Evolutionary conservation across 1,140 invertebrate genomes (phyloP).

Genomic region (Drosophila simulans): DNA sequence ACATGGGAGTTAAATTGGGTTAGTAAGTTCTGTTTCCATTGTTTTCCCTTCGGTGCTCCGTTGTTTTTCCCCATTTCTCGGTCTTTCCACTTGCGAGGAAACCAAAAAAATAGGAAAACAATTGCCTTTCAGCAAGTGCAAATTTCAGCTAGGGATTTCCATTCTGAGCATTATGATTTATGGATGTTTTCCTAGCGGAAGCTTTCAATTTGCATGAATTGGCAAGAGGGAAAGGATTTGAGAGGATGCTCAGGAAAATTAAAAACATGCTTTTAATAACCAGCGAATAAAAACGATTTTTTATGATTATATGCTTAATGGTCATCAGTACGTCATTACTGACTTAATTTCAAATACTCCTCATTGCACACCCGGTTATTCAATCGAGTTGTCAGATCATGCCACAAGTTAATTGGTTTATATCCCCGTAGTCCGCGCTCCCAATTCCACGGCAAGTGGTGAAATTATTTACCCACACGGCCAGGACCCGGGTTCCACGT

Average conservation of each 20-base stretch:
- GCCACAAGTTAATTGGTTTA: constrained; percentile 34
- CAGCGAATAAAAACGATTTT: neutral
- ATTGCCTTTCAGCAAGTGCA: constrained; percentile 55
- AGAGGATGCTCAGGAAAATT: neutral
- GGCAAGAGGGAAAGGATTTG: constrained; percentile 13
- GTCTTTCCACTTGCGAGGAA: constrained; percentile 10
- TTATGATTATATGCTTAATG: neutral
- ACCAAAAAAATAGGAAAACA: constrained; percentile 31
- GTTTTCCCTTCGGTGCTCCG: constrained; percentile 38
- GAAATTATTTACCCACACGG: constrained; percentile 33
- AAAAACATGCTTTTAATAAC: constrained; percentile 2
- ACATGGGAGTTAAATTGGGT: constrained; percentile 67
- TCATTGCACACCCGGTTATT: neutral
- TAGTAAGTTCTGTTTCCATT: constrained; percentile 70
- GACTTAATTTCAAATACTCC: constrained; percentile 1
- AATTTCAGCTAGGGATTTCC: constrained; percentile 44
- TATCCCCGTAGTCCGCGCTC: constrained; percentile 11
- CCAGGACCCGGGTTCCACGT: constrained; percentile 8
- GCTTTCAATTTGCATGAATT: constrained; percentile 50
- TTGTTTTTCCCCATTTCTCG: constrained; percentile 16
- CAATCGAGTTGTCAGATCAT: constrained; percentile 10
- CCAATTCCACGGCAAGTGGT: constrained; percentile 13
- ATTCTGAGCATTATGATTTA: constrained; percentile 36
- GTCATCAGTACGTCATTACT: neutral
- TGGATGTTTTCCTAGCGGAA: constrained; percentile 12